These are phyloP conservation scores for Corynorhinus townsendii DNA, from an alignment of 2,113 vertebrate genomes.

Conservation along the genomic window DNA sequence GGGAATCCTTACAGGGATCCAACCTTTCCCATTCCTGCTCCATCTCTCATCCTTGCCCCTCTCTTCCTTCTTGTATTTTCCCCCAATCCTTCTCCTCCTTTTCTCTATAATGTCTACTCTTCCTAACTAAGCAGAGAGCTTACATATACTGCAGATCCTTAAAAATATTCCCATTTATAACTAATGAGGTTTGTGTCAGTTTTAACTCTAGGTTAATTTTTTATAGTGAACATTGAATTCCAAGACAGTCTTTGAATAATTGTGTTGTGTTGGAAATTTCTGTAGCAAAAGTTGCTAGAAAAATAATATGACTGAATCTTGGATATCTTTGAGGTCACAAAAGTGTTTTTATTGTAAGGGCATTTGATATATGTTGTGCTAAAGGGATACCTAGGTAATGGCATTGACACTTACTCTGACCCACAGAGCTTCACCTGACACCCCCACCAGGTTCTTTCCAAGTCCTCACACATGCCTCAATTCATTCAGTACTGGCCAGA, in stretches of 20 bases:
- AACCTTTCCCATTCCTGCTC: fast-evolving
- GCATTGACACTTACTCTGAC: background rate
- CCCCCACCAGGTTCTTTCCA: background rate
- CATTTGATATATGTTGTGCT: background rate
- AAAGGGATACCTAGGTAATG: background rate
- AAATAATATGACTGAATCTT: background rate
- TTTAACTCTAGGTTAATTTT: background rate
- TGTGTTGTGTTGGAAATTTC: background rate
- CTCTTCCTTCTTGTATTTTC: background rate
- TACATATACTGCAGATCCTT: background rate
- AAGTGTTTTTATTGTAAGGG: background rate
- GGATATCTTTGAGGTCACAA: background rate
- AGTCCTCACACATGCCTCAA: background rate
- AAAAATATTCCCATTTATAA: background rate
- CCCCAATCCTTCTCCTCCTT: background rate
- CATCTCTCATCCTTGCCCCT: background rate
- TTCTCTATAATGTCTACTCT: background rate
- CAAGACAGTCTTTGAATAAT: background rate
- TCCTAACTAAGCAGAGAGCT: background rate
- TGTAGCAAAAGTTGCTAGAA: background rate
- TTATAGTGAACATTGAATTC: background rate
- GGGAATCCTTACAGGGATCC: background rate
- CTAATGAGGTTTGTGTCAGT: background rate
- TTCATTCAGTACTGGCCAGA: background rate
- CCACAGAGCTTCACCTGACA: background rate